Evolutionary conservation across 2,888 invertebrate genomes (phyloP).

Genomic region (Eupeodes latifasciatus): DNA sequence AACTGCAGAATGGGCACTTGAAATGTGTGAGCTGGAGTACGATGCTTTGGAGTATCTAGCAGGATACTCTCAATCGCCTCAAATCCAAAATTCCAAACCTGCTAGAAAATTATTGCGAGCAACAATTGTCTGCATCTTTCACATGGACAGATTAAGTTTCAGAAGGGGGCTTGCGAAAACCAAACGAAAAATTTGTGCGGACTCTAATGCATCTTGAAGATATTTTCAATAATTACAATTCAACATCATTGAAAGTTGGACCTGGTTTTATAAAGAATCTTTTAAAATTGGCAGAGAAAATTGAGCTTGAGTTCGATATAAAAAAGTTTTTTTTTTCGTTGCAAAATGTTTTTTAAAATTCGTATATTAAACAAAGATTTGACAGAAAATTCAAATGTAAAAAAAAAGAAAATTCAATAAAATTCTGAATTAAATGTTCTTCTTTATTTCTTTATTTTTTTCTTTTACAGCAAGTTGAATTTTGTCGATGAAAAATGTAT

Average conservation of each 20-base stretch:
- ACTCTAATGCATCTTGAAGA: neutral
- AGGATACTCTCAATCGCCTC: conserved; percentile 71
- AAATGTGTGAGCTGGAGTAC: conserved; percentile 53
- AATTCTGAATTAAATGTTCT: neutral
- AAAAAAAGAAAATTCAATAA: no score
- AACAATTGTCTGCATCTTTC: no score
- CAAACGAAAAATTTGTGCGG: neutral
- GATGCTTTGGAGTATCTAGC: conserved; percentile 77
- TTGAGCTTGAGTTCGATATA: conserved; percentile 1
- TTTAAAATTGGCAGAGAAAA: conserved; percentile 1
- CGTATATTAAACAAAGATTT: conserved; percentile 22
- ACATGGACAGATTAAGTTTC: neutral
- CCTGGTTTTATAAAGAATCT: conserved; percentile 5
- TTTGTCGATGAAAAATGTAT: no score
- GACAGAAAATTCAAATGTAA: no score
- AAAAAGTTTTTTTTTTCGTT: neutral
- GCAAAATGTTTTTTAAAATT: conserved; percentile 4
- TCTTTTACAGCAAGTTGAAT: no score
- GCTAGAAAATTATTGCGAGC: neutral
- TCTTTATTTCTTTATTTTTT: no score
- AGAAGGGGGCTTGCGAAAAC: conserved; percentile 20
- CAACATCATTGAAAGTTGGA: conserved; percentile 16
- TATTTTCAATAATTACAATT: conserved; percentile 4
- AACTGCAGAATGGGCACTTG: no score
- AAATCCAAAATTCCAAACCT: conserved; percentile 33